Base-by-base conservation (phyloP, 2,113 vertebrate species). In the Lophura nycthemera region DNA sequence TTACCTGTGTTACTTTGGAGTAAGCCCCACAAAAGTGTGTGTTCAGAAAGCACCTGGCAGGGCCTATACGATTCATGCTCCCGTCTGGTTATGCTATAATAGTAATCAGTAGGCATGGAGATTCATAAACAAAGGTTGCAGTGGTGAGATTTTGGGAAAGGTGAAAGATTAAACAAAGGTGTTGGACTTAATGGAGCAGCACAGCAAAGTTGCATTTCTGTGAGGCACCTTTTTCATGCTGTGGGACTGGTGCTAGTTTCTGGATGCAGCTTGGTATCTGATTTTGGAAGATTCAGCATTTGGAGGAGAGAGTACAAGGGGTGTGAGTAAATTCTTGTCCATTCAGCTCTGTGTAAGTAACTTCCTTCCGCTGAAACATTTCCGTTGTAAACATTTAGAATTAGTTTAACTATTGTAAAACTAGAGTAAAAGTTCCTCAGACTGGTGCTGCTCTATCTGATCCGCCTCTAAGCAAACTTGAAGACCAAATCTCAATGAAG, bases 241-340 rank as follows among this genome's bases (percentile, higher is more conserved):
- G 8, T 40, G 57, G 56, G 5, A 29, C 7, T 27, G 18, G 22
- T 30, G n/a, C n/a, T 70, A 36, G 25, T 36, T 63, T 63, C 22
- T 42, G 7, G 4, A 65, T 73, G 29, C 30, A 8, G 14, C 42
- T 72, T 13, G 52, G 38, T 32, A 40, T 50, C 22, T 82, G 17
- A 78, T 57, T 5, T 34, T 32, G 36, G 50, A 65, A 67, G 13
- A 29, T 38, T 64, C 8, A 60, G 9, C 12, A 16, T 45, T 45
- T 90, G 52, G 25, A 29, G 8, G 30, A 78, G 47, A 7, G 27
- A 4, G 7, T 45, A 32, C 1, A 29, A 36, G 9, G 11, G 27
- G 4, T 13, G 25, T 1, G 5, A 74, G 13, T 4, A 75, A 67
- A 6, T 5, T 30, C 65, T n/a, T 1, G 0, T 40, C 18, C 11